Base-by-base conservation (phyloP, 2,888 invertebrate genomes). In the Pandemis corylana region DNA sequence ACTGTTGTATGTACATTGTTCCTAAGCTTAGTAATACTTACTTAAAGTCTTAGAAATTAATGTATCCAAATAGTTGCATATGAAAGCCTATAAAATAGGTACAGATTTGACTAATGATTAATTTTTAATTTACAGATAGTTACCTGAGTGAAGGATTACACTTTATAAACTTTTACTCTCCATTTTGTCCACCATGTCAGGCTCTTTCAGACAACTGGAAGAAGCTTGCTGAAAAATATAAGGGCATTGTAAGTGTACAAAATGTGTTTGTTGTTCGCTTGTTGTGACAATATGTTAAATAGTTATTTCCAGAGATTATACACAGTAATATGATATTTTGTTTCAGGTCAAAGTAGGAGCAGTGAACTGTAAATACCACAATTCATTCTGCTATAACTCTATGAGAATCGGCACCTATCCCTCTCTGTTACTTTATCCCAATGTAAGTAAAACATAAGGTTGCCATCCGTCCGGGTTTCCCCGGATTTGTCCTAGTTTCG, bases 131-230 rank as follows among this genome's bases (percentile, higher is more conserved):
- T 89, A 73, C 90, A 95, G 95, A 90, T 77, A 87, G 83, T 78
- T 94, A 90, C 81, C 94, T 97, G 67, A 95, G 95, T 49, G 95
- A 96, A 70, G 97, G 96, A 77, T 95, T 96, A 46, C 97, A 98
- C 96, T 97, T 98, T 86, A 95, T 98, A 76, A 98, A 98, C 90
- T 98, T 97, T 87, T 98, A 98, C 90, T 98, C 98, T 0, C 97
- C 98, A 2, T 96, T 96, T 85, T 98, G 98, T 85, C 96, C 96
- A 28, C 98, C 98, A 80, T 98, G 98, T 84, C 98, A 98, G 86
- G 95, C 95, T 77, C 91, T 98, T 80, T 97, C 97, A 2, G 97
- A 98, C 9, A 95, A 96, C 88, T 98, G 98, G 98, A 95, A 97
- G 74, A 96, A 96, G 84, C 87, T 98, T 76, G 97, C 98, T 12